Base-by-base conservation (phyloP, 1,140 invertebrate species). In the Ephestia elutella region DNA sequence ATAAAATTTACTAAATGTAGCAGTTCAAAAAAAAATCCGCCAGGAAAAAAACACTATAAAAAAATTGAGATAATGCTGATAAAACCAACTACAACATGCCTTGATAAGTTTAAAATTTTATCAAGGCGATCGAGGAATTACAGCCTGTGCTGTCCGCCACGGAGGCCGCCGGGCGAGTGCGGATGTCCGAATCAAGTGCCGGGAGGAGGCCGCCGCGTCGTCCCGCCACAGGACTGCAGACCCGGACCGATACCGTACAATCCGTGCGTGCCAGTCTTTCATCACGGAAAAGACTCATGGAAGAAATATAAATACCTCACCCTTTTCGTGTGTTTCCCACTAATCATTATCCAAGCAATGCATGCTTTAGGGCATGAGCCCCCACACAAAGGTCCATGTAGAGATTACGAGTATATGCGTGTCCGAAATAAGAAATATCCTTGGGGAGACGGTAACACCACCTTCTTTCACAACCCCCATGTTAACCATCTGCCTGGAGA, bases 391-490 rank as follows among this genome's bases (percentile, higher is more conserved):
- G 65, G 57, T 44, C 63, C 71, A 15, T 86, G 85, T 68, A 70
- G 80, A 19, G 81, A 85, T 44, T 88, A 80, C 57, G 85, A 88
- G 57, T 88, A 78, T 54, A 88, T 88, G 85, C 79, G 78, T 19
- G 59, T 66, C 63, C 77, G 82, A 53, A 63, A 62, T 0, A 86
- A 94, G 71, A 89, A 84, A 57, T 97, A 94, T 85, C 96, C 96
- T n/a, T 97, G 96, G 96, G 94, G 95, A 53, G 95, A 96, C 83
- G 96, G 96, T 25, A 92, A 92, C 59, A 90, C 93, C 57, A 90
- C 90, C 15, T 77, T 97, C 8, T 96, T 97, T 90, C 95, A 96
- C 85, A 97, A 97, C 80, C 92, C 94, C 21, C 90, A 93, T 49
- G 78, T 89, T 5, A 97, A 97, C 82, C 84, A 95, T 59, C 84